Percentiles rank a stretch among this genome's conserved stretches.
Evolutionary conservation across 2,888 invertebrate genomes (phyloP).

Genomic region (Xylota segnis): DNA sequence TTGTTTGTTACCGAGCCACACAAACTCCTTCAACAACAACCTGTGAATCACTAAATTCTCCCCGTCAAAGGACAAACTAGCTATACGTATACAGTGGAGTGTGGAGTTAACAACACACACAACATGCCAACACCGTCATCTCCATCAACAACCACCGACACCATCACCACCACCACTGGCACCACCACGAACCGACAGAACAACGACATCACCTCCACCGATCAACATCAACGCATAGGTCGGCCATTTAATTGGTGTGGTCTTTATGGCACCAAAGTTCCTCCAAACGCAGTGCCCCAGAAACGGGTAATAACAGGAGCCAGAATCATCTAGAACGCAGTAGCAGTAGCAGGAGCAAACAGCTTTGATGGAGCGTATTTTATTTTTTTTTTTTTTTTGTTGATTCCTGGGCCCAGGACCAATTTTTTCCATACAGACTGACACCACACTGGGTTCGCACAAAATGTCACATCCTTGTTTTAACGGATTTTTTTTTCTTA

Average conservation of each 20-base stretch:
- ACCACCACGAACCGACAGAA: constrained; percentile 38
- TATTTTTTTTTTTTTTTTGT: not conserved
- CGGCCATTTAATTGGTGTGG: constrained; percentile 75
- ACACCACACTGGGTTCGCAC: constrained; percentile 55
- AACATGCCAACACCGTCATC: constrained; percentile 63
- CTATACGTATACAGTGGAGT: constrained; percentile 26
- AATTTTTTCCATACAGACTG: constrained; percentile 48
- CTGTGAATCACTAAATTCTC: constrained; percentile 74
- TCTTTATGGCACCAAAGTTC: constrained; percentile 75
- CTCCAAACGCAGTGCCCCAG: constrained; percentile 67
- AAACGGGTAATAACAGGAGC: constrained; percentile 57
- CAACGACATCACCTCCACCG: constrained; percentile 59
- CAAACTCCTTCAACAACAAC: constrained; percentile 66
- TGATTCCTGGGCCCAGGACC: constrained; percentile 15
- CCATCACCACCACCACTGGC: constrained; percentile 32
- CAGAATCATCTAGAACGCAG: constrained; percentile 41
- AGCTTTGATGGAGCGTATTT: constrained; percentile 61
- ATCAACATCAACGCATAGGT: constrained; percentile 74
- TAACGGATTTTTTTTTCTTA: constrained; percentile 58
- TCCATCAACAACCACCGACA: constrained; percentile 45
- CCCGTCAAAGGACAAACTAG: constrained; percentile 67
- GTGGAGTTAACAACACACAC: constrained; percentile 67
- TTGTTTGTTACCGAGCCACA: constrained; percentile 48
- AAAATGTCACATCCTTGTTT: constrained; percentile 76
- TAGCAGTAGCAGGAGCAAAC: constrained; percentile 52